Evolutionary conservation across 1,140 invertebrate genomes (phyloP), one percentile per base, ranked within the genome.

Genomic region (Cataglyphis hispanica): DNA sequence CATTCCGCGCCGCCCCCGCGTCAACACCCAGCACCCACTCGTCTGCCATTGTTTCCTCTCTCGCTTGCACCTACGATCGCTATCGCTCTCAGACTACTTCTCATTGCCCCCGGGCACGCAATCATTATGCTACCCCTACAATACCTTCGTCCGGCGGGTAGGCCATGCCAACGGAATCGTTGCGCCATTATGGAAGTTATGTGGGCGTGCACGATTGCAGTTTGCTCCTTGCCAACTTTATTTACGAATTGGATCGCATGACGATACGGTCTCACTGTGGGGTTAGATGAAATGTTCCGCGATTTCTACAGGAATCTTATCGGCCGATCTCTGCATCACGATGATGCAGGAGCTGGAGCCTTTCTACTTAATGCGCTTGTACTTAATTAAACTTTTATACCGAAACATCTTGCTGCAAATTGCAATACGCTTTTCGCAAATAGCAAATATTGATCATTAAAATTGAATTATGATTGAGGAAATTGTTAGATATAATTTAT

Each of bases 151-250:
- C 87, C 85, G 66, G 86, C 88, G 86, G 72, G 67, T 74, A 67
- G 74, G 84, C 86, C 74, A 91, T 89, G 88, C 88, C 92, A 86
- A 81, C 92, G 90, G 92, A 93, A 93, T 94, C 90, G 93, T 93
- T 94, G 92, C 93, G 92, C 93, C 94, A 95, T 94, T 94, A 94
- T 93, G 93, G 91, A 91, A 94, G 92, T 94, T 93, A 94, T 89
- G 94, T 94, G 94, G 94, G 94, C 94, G 94, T 94, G 92, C 87
- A 93, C 93, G 88, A 94, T 93, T 92, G 93, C 93, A 94, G 93
- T 94, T 93, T 93, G 91, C 92, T 93, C 87, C 88, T 94, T 94
- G 94, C 94, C 92, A 93, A 95, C 94, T 95, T 95, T 94, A 95
- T 95, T 95, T 94, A 94, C 91, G 93, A 94, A 95, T 94, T 91